Conservation (phyloP, 2,113 vertebrate species). For the Shinisaurus crocodilurus region DNA sequence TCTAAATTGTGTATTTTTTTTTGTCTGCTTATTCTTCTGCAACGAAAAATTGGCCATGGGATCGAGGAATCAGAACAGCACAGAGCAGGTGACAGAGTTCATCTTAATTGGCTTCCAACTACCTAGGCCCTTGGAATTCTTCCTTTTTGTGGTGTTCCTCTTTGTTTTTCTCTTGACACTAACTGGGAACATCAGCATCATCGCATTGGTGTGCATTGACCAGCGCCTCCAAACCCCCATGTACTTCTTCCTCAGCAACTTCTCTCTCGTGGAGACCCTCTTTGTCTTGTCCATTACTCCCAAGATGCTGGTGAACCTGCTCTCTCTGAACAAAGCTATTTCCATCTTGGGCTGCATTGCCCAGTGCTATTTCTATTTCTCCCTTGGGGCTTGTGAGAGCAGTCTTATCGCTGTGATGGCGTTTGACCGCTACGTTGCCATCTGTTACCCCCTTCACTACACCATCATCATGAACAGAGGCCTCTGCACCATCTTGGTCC, state of each 20-base stretch:
- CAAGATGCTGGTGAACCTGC: constrained; percentile 46
- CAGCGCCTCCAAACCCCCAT: constrained; percentile 40
- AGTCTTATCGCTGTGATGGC: constrained; percentile 54
- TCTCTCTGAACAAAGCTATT: constrained; percentile 23
- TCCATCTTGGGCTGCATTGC: constrained; percentile 49
- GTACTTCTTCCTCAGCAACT: constrained; percentile 63
- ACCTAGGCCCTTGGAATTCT: not conserved
- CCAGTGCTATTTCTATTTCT: constrained; percentile 55
- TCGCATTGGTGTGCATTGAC: constrained; percentile 2
- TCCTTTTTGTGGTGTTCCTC: constrained; percentile 37
- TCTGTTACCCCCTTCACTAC: constrained; percentile 56
- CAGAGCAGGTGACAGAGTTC: constrained; percentile 32
- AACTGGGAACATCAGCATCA: constrained; percentile 51
- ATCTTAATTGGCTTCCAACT: constrained; percentile 39
- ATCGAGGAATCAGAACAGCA: not conserved
- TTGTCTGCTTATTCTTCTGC: not conserved
- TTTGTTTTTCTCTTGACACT: constrained; percentile 52
- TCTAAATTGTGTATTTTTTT: not conserved
- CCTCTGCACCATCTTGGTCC: constrained; percentile 22
- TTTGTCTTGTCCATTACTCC: constrained; percentile 48
- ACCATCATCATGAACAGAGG: constrained; percentile 31
- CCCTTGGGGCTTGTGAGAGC: constrained; percentile 13
- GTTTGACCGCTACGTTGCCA: constrained; percentile 46
- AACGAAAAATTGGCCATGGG: not conserved
- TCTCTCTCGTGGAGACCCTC: constrained; percentile 51